Conservation (phyloP, 1,140 invertebrate genomes). For the Drosophila nigromelanica region DNA sequence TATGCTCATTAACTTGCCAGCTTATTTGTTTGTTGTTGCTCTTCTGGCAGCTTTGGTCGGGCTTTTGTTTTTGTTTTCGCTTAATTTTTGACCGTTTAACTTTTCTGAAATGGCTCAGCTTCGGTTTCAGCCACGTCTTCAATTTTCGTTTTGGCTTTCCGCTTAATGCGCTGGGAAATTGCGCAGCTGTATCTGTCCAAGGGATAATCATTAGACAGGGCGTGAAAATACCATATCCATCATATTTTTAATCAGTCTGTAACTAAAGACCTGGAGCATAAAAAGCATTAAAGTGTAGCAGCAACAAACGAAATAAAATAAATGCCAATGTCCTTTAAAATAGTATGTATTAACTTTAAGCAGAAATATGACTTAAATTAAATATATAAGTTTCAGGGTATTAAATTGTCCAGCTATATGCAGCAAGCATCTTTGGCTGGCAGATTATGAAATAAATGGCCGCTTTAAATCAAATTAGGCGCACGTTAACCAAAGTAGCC, state of each 20-base stretch:
- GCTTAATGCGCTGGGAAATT: conserved; percentile 73
- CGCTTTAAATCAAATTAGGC: conserved; percentile 35
- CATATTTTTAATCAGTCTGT: conserved; percentile 40
- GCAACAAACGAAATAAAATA: conserved; percentile 1
- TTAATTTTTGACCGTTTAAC: conserved; percentile 77
- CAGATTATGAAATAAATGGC: conserved; percentile 4
- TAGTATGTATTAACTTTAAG: too few species aligned
- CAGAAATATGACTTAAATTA: too few species aligned
- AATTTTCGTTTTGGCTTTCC: conserved; percentile 28
- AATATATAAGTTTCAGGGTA: too few species aligned
- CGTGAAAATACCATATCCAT: conserved; percentile 30
- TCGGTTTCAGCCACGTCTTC: background rate
- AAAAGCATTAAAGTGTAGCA: conserved; percentile 7
- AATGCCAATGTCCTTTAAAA: background rate
- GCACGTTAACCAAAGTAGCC: conserved; percentile 28
- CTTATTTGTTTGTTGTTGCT: conserved; percentile 51
- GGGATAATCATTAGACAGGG: conserved; percentile 55
- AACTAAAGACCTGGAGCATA: background rate
- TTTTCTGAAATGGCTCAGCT: conserved; percentile 54
- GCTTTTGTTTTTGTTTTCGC: conserved; percentile 30
- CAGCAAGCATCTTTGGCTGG: background rate
- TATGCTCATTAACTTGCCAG: conserved; percentile 71
- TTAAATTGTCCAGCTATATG: too few species aligned
- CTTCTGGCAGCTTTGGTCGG: conserved; percentile 4
- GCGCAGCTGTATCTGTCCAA: conserved; percentile 57